Evolutionary conservation across 2,113 vertebrate genomes (phyloP).

Genomic region (Gallinago jamesoni): DNA sequence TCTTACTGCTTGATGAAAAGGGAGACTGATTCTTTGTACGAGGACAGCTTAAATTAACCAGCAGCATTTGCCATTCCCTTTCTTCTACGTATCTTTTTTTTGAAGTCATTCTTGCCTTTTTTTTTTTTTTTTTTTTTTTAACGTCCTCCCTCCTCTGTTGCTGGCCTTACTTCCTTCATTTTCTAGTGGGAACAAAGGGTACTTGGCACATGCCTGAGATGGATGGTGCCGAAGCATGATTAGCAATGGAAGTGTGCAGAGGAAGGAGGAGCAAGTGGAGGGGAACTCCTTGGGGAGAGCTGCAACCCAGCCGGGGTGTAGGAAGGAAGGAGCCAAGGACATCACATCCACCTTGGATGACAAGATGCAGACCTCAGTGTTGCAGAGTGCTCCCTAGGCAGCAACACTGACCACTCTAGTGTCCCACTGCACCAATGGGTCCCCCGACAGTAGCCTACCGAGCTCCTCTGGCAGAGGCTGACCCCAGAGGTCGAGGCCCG

Average conservation of each 20-base stretch:
- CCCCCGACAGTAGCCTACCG: fast-evolving
- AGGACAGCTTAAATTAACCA: neutral
- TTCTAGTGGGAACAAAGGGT: neutral
- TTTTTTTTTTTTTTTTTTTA: neutral
- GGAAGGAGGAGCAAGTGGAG: neutral
- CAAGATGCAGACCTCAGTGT: neutral
- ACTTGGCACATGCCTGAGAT: fast-evolving
- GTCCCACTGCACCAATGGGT: neutral
- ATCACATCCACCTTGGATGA: neutral
- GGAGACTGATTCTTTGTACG: neutral
- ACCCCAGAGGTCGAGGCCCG: too few species aligned
- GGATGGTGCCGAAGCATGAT: neutral
- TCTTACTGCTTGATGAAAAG: neutral
- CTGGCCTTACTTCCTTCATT: neutral
- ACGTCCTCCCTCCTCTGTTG: fast-evolving
- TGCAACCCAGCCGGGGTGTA: fast-evolving
- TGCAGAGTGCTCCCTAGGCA: neutral
- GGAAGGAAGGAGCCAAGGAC: neutral
- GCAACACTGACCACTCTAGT: fast-evolving
- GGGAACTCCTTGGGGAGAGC: neutral
- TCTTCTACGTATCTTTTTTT: neutral
- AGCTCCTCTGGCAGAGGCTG: too few species aligned
- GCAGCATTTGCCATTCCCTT: neutral
- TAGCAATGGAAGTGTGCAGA: fast-evolving
- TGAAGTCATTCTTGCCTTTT: neutral